Conservation (phyloP, 1,140 invertebrate genomes). For the Trichogramma pretiosum region DNA sequence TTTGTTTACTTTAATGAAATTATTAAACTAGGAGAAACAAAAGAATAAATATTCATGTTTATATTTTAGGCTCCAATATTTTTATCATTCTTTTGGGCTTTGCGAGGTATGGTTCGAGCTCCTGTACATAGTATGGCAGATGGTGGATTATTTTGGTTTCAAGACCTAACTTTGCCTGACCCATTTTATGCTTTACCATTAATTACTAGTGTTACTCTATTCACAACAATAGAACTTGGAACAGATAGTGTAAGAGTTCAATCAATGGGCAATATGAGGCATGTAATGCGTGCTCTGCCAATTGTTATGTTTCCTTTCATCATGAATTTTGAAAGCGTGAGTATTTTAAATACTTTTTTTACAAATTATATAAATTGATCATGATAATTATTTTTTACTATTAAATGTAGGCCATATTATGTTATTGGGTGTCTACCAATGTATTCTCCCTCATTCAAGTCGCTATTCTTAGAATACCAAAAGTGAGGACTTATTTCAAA, state of each 20-base stretch:
- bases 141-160: slow-evolving; percentile 91
- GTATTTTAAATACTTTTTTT: slow-evolving; percentile 25
- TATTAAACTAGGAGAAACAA: not conserved
- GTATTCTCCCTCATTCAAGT: slow-evolving; percentile 81
- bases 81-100: slow-evolving; percentile 79
- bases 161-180: slow-evolving; percentile 82
- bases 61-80: slow-evolving; percentile 70
- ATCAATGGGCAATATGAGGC: slow-evolving; percentile 62
- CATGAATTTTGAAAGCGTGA: slow-evolving; percentile 78
- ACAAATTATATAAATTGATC: not conserved
- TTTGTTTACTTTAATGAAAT: no score
- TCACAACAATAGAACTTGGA: slow-evolving; percentile 73
- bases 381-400: not conserved
- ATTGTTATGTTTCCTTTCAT: slow-evolving; percentile 77
- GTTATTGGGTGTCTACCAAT: slow-evolving; percentile 87
- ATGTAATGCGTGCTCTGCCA: slow-evolving; percentile 66
- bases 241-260: slow-evolving; percentile 62
- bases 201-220: slow-evolving; percentile 72
- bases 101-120: slow-evolving; percentile 74
- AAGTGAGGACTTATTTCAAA: slow-evolving; percentile 66
- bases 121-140: slow-evolving; percentile 79
- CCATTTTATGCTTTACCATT: slow-evolving; percentile 83
- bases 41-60: not conserved
- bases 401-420: slow-evolving; percentile 61
- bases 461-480: slow-evolving; percentile 64